Percentiles rank a stretch among this genome's conserved stretches.
These are phyloP conservation scores for Fragum sueziense DNA, from an alignment of 2,888 invertebrate species.

Conservation along the genomic window DNA sequence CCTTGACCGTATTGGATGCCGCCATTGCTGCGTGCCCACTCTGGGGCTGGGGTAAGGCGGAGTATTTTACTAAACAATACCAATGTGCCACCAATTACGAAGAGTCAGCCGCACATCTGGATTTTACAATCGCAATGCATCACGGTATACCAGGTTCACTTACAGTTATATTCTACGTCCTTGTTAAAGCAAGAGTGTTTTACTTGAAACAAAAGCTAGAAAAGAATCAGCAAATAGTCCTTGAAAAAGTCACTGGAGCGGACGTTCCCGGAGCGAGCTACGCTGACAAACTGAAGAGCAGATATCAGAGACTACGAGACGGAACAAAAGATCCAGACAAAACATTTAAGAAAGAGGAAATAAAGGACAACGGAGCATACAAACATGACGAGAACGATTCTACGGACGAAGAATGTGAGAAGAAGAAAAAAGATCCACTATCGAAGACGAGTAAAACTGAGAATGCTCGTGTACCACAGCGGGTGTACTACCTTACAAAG, in stretches of 20 bases:
- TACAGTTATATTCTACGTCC: conserved; percentile 53
- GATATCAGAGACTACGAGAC: conserved; percentile 64
- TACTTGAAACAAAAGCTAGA: conserved; percentile 46
- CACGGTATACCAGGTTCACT: conserved; percentile 63
- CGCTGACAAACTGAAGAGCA: conserved; percentile 62
- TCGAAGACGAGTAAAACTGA: conserved; percentile 3
- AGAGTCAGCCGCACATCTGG: conserved; percentile 61
- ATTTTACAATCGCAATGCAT: conserved; percentile 65
- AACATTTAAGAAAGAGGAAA: conserved; percentile 53
- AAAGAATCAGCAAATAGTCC: conserved; percentile 57
- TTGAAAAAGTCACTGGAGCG: conserved; percentile 57
- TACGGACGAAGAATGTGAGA: conserved; percentile 50
- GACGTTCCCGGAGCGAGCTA: conserved; percentile 64
- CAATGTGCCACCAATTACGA: conserved; percentile 68
- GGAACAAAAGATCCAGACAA: conserved; percentile 60
- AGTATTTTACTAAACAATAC: conserved; percentile 63
- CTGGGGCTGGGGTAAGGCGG: conserved; percentile 66
- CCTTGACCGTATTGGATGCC: conserved; percentile 65
- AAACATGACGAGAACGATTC: conserved; percentile 51
- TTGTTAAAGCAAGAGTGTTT: conserved; percentile 56
- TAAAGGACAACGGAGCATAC: conserved; percentile 55
- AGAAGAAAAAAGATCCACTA: conserved; percentile 11
- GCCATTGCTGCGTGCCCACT: conserved; percentile 66
- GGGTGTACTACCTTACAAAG: conserved; percentile 58
- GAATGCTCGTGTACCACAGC: conserved; percentile 20